phyloP scores from a whole-genome alignment of 2,888 invertebrate genomes.

The Hypena proboscidalis region DNA sequence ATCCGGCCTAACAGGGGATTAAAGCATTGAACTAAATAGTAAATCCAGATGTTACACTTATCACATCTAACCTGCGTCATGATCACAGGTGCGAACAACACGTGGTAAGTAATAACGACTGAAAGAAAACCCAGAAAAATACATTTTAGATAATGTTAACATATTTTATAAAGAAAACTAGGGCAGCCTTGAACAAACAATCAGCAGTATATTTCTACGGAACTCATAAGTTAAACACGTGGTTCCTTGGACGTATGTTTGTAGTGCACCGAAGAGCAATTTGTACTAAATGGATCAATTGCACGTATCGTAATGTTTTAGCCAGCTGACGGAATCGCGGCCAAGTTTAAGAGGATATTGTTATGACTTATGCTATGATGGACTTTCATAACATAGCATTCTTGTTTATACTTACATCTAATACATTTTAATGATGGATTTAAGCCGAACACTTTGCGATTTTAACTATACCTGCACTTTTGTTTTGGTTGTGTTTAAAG shows the following conservation, averaged over 20 bases:
- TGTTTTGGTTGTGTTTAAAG: background rate
- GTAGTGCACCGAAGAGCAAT: conserved; percentile 31
- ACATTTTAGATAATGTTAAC: conserved; percentile 40
- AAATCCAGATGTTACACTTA: too few relatives aligned
- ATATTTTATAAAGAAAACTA: conserved; percentile 43
- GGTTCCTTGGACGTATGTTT: conserved; percentile 27
- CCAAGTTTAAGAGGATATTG: conserved; percentile 41
- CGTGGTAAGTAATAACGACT: conserved; percentile 35
- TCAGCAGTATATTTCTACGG: conserved; percentile 41
- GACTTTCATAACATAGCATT: conserved; percentile 34
- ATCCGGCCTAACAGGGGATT: too few relatives aligned
- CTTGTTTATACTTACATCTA: conserved; percentile 28
- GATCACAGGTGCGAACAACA: conserved; percentile 28
- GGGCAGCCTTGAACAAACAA: conserved; percentile 47
- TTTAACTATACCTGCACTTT: background rate
- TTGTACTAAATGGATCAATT: conserved; percentile 39
- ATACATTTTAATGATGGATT: background rate
- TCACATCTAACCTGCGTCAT: conserved; percentile 10
- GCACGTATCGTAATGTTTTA: conserved; percentile 34
- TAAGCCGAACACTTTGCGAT: background rate
- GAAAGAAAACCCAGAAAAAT: conserved; percentile 28
- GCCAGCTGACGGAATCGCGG: conserved; percentile 34
- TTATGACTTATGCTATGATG: conserved; percentile 44
- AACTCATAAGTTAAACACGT: conserved; percentile 40
- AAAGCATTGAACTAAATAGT: too few relatives aligned